Evolutionary conservation across 2,797 vertebrate species (phyloP).

Genomic region (Helarctos malayanus): DNA sequence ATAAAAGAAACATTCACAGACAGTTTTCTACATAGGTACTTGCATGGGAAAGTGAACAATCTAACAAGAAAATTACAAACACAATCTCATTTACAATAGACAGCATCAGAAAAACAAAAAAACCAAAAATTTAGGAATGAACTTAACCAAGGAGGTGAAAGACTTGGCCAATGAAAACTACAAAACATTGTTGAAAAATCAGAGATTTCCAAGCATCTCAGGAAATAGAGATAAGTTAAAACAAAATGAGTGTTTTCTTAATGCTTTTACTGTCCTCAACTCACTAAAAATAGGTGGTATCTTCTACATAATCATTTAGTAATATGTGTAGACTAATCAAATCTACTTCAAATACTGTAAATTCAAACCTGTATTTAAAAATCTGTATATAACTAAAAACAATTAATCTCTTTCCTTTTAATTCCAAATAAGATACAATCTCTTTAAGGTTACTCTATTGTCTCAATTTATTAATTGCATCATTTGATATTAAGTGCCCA

Average conservation of each 20-base stretch:
- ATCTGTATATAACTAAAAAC: background rate
- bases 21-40: background rate
- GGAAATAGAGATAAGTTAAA: background rate
- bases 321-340: background rate
- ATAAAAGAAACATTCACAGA: background rate
- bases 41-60: background rate
- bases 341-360: background rate
- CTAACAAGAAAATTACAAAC: background rate
- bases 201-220: background rate
- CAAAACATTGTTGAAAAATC: background rate
- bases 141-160: background rate
- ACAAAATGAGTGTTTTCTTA: background rate
- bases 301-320: background rate
- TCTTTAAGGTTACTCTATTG: background rate
- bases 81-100: background rate
- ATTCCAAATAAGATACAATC: background rate
- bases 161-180: background rate
- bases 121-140: background rate
- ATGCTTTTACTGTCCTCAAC: background rate
- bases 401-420: background rate
- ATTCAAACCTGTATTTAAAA: background rate
- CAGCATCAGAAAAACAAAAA: background rate
- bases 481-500: background rate
- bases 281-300: background rate
- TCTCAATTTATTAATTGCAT: background rate